Percentiles rank a stretch among this genome's conserved stretches.
These are phyloP conservation scores for Hypomecis atomaria DNA, from an alignment of 2,888 invertebrate species.

Conservation along the genomic window DNA sequence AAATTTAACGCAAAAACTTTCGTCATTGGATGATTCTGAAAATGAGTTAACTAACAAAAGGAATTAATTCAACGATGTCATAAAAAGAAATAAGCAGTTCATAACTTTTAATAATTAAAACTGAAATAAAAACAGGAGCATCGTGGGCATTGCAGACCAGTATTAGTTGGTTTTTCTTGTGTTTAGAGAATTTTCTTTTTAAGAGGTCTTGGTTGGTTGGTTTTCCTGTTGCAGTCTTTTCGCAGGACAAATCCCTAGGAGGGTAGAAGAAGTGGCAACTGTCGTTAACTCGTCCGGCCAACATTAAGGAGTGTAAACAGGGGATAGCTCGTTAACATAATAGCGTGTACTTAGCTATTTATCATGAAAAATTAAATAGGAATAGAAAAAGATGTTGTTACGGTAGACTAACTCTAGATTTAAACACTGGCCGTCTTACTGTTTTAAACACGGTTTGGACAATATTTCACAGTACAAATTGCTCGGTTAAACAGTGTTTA, in stretches of 20 bases:
- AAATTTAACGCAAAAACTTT: conserved; percentile 48
- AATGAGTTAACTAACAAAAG: conserved; percentile 78
- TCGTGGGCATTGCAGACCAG: conserved; percentile 57
- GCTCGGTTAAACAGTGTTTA: too few species aligned
- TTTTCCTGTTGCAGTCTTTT: conserved; percentile 54
- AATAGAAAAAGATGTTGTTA: not conserved
- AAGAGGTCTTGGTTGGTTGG: conserved; percentile 57
- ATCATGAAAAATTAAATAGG: conserved; percentile 38
- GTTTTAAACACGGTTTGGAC: too few species aligned
- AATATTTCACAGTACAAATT: too few species aligned
- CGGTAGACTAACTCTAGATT: too few species aligned
- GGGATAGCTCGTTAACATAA: conserved; percentile 71
- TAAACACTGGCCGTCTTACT: too few species aligned
- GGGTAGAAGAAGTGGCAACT: conserved; percentile 77
- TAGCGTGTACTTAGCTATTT: conserved; percentile 54
- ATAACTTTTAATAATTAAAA: conserved; percentile 84
- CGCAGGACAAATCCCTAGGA: conserved; percentile 64
- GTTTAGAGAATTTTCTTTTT: conserved; percentile 37
- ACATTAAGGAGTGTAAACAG: conserved; percentile 75
- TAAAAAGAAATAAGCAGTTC: conserved; percentile 84
- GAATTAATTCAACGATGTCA: conserved; percentile 81
- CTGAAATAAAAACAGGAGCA: conserved; percentile 78
- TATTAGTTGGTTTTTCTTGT: conserved; percentile 47
- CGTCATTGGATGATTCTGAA: conserved; percentile 54
- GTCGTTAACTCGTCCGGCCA: conserved; percentile 78